These are phyloP conservation scores for Pollenia griseotomentosa DNA, from an alignment of 2,888 invertebrate genomes.

Conservation along the genomic window DNA sequence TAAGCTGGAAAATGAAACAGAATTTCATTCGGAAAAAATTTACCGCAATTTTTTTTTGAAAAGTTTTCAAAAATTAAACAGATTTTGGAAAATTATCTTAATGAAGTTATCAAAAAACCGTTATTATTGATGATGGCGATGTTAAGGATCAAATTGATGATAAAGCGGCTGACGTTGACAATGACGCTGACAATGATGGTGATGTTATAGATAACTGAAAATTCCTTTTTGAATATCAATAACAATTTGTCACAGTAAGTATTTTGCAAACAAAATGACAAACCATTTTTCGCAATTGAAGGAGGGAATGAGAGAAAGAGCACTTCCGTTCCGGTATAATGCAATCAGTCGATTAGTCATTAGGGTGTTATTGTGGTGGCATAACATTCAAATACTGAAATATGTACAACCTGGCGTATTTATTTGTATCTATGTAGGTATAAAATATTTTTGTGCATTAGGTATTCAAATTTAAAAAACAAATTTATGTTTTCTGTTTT, in stretches of 20 bases:
- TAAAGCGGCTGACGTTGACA: constrained; percentile 29
- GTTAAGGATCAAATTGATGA: constrained; percentile 37
- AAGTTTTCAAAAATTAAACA: constrained; percentile 51
- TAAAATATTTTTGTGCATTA: not conserved
- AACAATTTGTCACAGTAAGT: constrained; percentile 65
- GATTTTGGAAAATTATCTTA: constrained; percentile 60
- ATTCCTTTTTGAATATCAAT: constrained; percentile 32
- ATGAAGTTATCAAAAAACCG: constrained; percentile 54
- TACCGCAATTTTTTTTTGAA: constrained; percentile 32
- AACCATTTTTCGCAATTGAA: constrained; percentile 23
- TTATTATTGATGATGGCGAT: constrained; percentile 49
- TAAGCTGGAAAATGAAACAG: not conserved
- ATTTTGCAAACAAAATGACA: constrained; percentile 59
- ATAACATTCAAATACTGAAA: constrained; percentile 40
- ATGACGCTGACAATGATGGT: constrained; percentile 24
- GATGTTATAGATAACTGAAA: constrained; percentile 29
- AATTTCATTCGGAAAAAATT: constrained; percentile 22
- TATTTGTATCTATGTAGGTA: not conserved
- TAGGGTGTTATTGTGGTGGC: constrained; percentile 63
- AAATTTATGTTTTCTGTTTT: not conserved
- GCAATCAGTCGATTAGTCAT: constrained; percentile 66
- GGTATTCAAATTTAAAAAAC: constrained; percentile 22
- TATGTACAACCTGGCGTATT: not conserved
- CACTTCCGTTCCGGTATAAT: constrained; percentile 61
- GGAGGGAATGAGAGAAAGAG: constrained; percentile 11